Percentiles rank a stretch among this genome's conserved stretches.
These are phyloP conservation scores for Pteropus rufus DNA, from an alignment of 2,797 vertebrate species.

Conservation along the genomic window DNA sequence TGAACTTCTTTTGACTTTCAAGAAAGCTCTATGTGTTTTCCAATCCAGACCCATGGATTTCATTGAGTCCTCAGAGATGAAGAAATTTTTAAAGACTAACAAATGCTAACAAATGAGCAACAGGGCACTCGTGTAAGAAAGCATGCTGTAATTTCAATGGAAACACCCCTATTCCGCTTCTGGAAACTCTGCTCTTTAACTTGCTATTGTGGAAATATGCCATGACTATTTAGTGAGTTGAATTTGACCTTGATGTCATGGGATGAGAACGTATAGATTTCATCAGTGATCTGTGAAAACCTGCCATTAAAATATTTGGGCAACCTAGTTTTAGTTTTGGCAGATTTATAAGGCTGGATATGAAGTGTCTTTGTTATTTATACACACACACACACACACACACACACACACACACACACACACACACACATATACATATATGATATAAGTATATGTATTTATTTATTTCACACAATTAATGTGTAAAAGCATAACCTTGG, in stretches of 20 bases:
- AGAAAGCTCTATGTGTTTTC: slow-evolving; percentile 17
- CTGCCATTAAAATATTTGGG: slow-evolving; percentile 26
- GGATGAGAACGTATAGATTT: slow-evolving; percentile 9
- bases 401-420: too few species aligned
- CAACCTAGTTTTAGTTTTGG: slow-evolving; percentile 14
- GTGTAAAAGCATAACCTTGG: slow-evolving; percentile 13
- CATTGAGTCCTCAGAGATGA: background rate
- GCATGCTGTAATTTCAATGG: background rate
- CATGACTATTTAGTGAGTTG: background rate
- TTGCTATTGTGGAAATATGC: background rate
- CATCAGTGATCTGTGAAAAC: background rate
- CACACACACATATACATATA: too few species aligned
- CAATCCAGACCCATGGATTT: slow-evolving; percentile 40
- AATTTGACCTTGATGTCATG: background rate
- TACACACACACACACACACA: background rate
- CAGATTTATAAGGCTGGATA: background rate
- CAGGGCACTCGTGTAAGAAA: background rate
- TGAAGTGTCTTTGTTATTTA: background rate
- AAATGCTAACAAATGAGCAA: background rate
- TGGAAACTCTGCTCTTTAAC: background rate
- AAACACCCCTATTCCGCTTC: background rate
- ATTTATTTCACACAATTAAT: background rate
- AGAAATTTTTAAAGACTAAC: background rate
- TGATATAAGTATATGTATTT: background rate
- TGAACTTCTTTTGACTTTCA: slow-evolving; percentile 60